A percentile compares a stretch with the other conserved stretches of the same genome.
Evolutionary conservation across 1,140 invertebrate genomes (phyloP).

Genomic region (Drosophila ogumai): DNA sequence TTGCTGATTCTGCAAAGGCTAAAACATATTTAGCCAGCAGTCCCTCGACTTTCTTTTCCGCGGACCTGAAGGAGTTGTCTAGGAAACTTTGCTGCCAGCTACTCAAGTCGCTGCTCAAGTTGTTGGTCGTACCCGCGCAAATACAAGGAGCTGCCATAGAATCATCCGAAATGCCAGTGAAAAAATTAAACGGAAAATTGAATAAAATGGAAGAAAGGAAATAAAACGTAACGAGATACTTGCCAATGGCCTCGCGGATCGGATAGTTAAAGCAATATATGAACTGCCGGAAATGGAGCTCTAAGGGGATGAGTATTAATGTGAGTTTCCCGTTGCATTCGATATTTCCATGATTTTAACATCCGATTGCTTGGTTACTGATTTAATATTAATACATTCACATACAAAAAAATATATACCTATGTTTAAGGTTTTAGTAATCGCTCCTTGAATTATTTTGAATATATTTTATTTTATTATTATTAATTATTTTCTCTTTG

Average conservation of each 20-base stretch:
- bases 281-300: constrained; percentile 14
- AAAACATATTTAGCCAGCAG: constrained; percentile 79
- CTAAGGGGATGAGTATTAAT: not conserved
- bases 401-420: too few species aligned
- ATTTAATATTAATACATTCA: not conserved
- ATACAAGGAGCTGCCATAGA: constrained; percentile 37
- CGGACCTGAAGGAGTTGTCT: constrained; percentile 81
- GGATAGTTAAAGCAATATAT: constrained; percentile 39
- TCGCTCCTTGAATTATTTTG: too few species aligned
- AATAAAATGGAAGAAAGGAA: constrained; percentile 42
- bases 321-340: not conserved
- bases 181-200: constrained; percentile 59
- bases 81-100: constrained; percentile 82
- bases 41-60: constrained; percentile 54
- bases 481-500: too few species aligned
- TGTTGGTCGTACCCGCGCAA: constrained; percentile 60
- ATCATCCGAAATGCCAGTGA: constrained; percentile 37
- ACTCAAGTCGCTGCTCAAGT: constrained; percentile 77
- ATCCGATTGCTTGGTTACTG: not conserved
- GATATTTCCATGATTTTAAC: constrained; percentile 4
- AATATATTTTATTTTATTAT: too few species aligned
- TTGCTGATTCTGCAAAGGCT: constrained; percentile 77
- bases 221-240: constrained; percentile 74
- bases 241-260: constrained; percentile 47
- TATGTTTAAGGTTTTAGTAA: too few species aligned